Percentiles rank a stretch among this genome's conserved stretches.
Evolutionary conservation across 2,797 vertebrate genomes (phyloP).

Genomic region (Moxostoma hubbsi): DNA sequence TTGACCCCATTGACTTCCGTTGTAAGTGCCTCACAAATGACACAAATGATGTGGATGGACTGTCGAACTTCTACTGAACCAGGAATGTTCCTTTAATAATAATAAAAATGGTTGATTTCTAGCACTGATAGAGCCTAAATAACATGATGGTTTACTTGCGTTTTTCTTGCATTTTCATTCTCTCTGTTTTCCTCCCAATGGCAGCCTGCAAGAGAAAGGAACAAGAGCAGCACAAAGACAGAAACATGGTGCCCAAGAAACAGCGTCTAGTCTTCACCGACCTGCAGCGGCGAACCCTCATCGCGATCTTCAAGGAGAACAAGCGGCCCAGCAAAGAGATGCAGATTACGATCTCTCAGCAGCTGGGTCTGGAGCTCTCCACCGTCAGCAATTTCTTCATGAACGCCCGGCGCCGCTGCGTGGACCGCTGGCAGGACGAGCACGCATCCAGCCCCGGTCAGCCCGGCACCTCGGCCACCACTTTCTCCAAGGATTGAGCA

Average conservation of each 20-base stretch:
- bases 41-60: no score
- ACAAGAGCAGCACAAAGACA: constrained; percentile 90
- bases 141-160: constrained; percentile 4
- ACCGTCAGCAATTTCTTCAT: constrained; percentile 99
- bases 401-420: constrained; percentile 93
- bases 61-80: no score
- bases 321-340: constrained; percentile 97
- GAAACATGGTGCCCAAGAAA: constrained; percentile 93
- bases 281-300: constrained; percentile 96
- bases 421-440: constrained; percentile 92
- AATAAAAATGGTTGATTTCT: no score
- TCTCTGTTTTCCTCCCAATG: constrained; percentile 22
- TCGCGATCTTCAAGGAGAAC: constrained; percentile 98
- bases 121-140: no score
- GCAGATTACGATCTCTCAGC: constrained; percentile 98
- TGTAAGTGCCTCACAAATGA: no score
- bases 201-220: constrained; percentile 97
- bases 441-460: constrained; percentile 81
- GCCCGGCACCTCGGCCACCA: constrained; percentile 81
- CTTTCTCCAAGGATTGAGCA: constrained; percentile 94
- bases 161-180: constrained; percentile 22
- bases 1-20: no score
- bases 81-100: no score
- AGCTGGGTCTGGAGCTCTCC: constrained; percentile 94
- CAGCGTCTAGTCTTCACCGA: constrained; percentile 99